Evolutionary conservation across 2,113 vertebrate genomes (phyloP).

Genomic region (Oncorhynchus masou): DNA sequence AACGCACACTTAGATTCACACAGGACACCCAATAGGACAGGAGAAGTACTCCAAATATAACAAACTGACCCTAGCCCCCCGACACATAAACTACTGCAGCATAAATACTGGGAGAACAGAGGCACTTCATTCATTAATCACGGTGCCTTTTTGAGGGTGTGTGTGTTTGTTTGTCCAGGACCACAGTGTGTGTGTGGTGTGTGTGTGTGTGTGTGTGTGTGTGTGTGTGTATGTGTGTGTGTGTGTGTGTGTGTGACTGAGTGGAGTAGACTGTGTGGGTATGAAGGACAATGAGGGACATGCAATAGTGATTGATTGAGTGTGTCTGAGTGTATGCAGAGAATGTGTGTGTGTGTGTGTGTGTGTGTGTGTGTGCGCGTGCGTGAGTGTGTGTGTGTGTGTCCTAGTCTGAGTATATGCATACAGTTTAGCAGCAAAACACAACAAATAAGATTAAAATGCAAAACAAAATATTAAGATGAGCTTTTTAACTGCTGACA

Average conservation of each 20-base stretch:
- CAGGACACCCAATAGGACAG: no score
- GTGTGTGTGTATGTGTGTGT: neutral
- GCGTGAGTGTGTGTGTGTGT: no score
- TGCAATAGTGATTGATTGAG: conserved; percentile 74
- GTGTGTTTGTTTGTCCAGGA: no score
- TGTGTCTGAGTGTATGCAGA: conserved; percentile 55
- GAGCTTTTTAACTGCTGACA: conserved; percentile 45
- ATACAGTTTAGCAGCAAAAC: conserved; percentile 49
- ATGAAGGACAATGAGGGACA: conserved; percentile 69
- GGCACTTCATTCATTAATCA: no score
- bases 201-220: neutral
- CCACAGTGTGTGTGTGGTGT: neutral
- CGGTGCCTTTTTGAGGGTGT: neutral
- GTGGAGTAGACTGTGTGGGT: conserved; percentile 43
- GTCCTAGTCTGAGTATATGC: conserved; percentile 25
- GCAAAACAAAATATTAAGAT: conserved; percentile 50
- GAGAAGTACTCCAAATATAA: no score
- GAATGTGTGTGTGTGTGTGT: neutral
- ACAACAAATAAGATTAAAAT: conserved; percentile 70
- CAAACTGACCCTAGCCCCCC: no score
- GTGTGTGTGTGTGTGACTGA: conserved; percentile 8
- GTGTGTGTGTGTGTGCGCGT: no score
- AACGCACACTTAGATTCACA: no score
- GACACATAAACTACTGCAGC: no score
- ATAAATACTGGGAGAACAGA: no score